Evolutionary conservation across 2,888 invertebrate species (phyloP).

Genomic region (Dicyrtomina minuta): DNA sequence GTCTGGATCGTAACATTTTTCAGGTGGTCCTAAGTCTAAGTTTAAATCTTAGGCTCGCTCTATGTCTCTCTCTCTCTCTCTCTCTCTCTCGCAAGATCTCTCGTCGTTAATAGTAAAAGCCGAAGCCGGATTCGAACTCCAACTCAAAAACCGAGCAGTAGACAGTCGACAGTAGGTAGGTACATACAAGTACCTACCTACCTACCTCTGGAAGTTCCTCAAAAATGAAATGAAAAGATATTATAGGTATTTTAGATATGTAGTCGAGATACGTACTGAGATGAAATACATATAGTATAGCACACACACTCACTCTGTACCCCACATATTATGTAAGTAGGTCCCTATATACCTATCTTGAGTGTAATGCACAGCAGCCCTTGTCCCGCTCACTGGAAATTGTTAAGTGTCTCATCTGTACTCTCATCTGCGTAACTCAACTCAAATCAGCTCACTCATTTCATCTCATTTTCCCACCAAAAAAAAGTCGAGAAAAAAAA

Average conservation of each 20-base stretch:
- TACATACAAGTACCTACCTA: too few species aligned
- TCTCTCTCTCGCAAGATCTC: slow-evolving; percentile 3
- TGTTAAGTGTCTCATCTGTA: not conserved
- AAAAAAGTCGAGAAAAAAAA: not conserved
- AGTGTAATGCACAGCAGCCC: too few species aligned
- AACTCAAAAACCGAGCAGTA: too few species aligned
- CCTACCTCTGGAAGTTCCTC: too few species aligned
- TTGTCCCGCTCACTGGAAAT: not conserved
- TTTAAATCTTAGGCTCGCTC: not conserved
- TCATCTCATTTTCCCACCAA: not conserved
- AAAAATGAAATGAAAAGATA: too few species aligned
- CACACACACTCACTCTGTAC: not conserved
- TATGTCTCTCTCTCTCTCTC: not conserved
- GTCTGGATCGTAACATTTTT: slow-evolving; percentile 52
- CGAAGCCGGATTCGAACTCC: too few species aligned
- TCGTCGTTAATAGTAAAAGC: slow-evolving; percentile 14
- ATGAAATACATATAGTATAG: not conserved
- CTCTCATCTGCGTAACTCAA: not conserved
- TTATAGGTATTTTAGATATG: too few species aligned
- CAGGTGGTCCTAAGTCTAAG: slow-evolving; percentile 49
- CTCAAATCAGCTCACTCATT: slow-evolving; percentile 11
- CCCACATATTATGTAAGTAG: too few species aligned
- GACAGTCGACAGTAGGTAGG: too few species aligned
- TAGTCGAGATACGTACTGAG: too few species aligned
- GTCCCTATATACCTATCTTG: too few species aligned